A percentile compares a stretch with the other conserved stretches of the same genome.
phyloP scores from a whole-genome alignment of 2,888 invertebrate genomes.

The Ryuthela nishihirai region DNA sequence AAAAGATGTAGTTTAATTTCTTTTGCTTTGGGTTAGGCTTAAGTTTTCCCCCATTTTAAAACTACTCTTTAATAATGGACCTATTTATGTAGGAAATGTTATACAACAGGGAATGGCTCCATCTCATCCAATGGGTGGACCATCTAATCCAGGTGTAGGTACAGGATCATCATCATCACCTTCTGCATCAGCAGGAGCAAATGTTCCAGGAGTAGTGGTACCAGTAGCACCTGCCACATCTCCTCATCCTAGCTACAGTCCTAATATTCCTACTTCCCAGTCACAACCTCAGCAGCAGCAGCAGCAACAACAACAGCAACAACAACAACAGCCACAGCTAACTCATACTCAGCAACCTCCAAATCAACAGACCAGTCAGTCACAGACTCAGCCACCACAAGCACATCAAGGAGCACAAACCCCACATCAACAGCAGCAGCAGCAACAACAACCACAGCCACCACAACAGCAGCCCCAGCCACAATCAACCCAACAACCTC shows the following conservation, averaged over 20 bases:
- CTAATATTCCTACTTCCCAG: background rate
- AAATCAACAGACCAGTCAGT: no score
- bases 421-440: slow-evolving; percentile 52
- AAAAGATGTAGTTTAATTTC: no score
- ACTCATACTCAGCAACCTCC: slow-evolving; percentile 4
- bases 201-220: background rate
- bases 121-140: no score
- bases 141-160: no score
- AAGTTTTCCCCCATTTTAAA: no score
- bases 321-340: background rate
- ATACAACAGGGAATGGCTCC: no score
- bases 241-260: background rate
- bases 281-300: background rate
- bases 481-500: slow-evolving; percentile 43
- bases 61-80: no score
- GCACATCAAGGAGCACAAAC: slow-evolving; percentile 48
- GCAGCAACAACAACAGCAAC: slow-evolving; percentile 9
- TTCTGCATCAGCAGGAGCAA: slow-evolving; percentile 8
- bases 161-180: no score
- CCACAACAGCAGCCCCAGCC: slow-evolving; percentile 37
- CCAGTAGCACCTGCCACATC: background rate
- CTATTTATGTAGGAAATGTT: no score
- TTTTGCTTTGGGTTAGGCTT: no score
- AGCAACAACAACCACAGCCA: slow-evolving; percentile 52
- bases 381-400: slow-evolving; percentile 60